Percentiles rank a stretch among this genome's conserved stretches.
Conservation (phyloP, 1,140 invertebrate genomes). For the Listronotus bonariensis region DNA sequence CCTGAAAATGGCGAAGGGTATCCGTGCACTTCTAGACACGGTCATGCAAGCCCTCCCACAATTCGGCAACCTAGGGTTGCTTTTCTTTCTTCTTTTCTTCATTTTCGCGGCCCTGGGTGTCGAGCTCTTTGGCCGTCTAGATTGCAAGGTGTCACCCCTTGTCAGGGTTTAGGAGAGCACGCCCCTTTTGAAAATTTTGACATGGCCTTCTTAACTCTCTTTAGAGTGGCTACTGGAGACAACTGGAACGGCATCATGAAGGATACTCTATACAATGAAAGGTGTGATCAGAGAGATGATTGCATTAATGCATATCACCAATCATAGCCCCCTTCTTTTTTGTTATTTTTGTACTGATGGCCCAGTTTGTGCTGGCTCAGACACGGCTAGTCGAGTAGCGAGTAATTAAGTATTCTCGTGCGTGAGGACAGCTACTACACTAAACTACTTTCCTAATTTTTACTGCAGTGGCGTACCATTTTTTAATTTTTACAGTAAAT, state of each 20-base stretch:
- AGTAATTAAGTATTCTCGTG: no score
- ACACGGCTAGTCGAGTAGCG: no score
- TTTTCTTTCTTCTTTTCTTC: slow-evolving; percentile 99
- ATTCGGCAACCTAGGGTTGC: slow-evolving; percentile 96
- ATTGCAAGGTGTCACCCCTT: slow-evolving; percentile 96
- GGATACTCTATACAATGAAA: slow-evolving; percentile 93
- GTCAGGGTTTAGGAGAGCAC: slow-evolving; percentile 98
- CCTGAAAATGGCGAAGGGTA: slow-evolving; percentile 99
- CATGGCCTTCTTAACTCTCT: slow-evolving; percentile 98
- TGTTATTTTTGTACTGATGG: slow-evolving; percentile 99
- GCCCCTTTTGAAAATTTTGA: slow-evolving; percentile 99
- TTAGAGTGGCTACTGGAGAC: slow-evolving; percentile 98
- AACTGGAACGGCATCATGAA: slow-evolving; percentile 99
- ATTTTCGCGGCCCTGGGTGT: slow-evolving; percentile 99
- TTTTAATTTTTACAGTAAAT: no score
- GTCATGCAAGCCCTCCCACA: slow-evolving; percentile 99
- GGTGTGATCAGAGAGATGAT: slow-evolving; percentile 85
- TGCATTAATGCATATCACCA: slow-evolving; percentile 95
- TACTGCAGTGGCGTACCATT: no score
- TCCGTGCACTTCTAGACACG: slow-evolving; percentile 94
- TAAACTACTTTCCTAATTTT: no score
- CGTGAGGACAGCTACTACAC: no score
- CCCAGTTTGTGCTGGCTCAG: slow-evolving; percentile 99
- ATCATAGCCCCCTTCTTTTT: slow-evolving; percentile 99
- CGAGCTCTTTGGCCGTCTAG: slow-evolving; percentile 95